Evolutionary conservation across 2,888 invertebrate genomes (phyloP).

Genomic region (Anoncus sp.): DNA sequence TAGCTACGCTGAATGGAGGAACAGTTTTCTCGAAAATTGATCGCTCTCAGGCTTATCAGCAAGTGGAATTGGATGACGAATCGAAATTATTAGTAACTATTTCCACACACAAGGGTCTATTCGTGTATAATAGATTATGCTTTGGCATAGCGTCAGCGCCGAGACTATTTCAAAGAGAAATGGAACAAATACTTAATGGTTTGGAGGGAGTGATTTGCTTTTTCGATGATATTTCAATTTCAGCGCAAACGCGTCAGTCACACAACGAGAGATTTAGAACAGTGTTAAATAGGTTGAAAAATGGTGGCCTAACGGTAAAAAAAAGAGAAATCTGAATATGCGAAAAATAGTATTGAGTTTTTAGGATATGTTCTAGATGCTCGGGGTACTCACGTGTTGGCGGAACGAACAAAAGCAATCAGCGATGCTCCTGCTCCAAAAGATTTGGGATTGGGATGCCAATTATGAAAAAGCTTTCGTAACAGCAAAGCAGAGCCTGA

Average conservation of each 20-base stretch:
- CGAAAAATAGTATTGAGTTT: slow-evolving; percentile 20
- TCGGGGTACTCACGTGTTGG: background rate
- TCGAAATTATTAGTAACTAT: background rate
- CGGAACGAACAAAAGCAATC: slow-evolving; percentile 8
- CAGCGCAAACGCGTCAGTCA: background rate
- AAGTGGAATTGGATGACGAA: background rate
- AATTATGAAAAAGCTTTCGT: slow-evolving; percentile 24
- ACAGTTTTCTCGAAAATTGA: background rate
- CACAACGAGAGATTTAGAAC: slow-evolving; percentile 26
- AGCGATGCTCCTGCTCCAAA: slow-evolving; percentile 13
- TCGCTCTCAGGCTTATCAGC: background rate
- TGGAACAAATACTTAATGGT: background rate
- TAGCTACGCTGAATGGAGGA: background rate
- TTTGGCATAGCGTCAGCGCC: background rate
- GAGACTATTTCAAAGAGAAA: background rate
- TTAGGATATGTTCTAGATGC: slow-evolving; percentile 29
- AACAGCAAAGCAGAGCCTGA: slow-evolving; percentile 3
- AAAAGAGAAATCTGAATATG: slow-evolving; percentile 32
- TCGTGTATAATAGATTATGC: background rate
- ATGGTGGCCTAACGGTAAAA: slow-evolving; percentile 27
- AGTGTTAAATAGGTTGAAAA: slow-evolving; percentile 19
- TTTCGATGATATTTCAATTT: background rate
- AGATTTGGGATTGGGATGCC: slow-evolving; percentile 16
- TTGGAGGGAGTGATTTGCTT: background rate
- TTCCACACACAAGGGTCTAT: slow-evolving; percentile 2